Evolutionary conservation across 2,797 vertebrate species (phyloP), one percentile per base, ranked within the genome.

Genomic region (Rousettus madagascariensis): DNA sequence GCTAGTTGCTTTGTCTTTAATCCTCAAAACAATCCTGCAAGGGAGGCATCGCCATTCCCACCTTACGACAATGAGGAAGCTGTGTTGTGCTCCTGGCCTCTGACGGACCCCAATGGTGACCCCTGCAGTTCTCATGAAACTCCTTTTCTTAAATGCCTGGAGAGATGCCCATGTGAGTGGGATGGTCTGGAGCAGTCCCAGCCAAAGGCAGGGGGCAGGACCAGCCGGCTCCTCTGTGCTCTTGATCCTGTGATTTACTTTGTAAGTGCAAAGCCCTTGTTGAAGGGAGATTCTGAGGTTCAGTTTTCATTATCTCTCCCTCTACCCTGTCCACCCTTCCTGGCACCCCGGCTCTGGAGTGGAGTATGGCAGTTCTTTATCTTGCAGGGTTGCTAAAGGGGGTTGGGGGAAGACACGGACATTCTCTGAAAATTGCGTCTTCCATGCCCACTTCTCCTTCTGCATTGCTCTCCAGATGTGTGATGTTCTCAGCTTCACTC

Each of bases 341-440:
- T 24, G 57, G 43, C 2, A 0, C 24, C 63, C n/a, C 24, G 0
- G n/a, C 69, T 72, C 92, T 65, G 26, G 36, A 30, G 12, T 30
- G 19, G 30, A 17, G 10, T 8, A 13, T 2, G 33, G 43, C 24
- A 17, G 4, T 6, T 59, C 86, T 24, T 46, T 7, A 28, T 10
- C 38, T 51, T 22, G 9, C 59, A 22, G 80, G 63, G 36, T 11
- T 66, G 63, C 33, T 20, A 5, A 30, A 36, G 19, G 33, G 46
- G 59, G n/a, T 13, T 5, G 16, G 33, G 30, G 16, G 41, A 66
- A 38, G 33, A 28, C 0, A 0, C 1, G 11, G n/a, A 17, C 7
- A 9, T 13, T 65, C 41, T 84, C 57, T 86, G 85, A 80, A 55
- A 46, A 59, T 8, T 13, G 49, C 17, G 2, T 57, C 38, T 71